A percentile compares a stretch with the other conserved stretches of the same genome.
These are phyloP conservation scores for Sandelia bainsii DNA, from an alignment of 2,797 vertebrate genomes.

Conservation along the genomic window DNA sequence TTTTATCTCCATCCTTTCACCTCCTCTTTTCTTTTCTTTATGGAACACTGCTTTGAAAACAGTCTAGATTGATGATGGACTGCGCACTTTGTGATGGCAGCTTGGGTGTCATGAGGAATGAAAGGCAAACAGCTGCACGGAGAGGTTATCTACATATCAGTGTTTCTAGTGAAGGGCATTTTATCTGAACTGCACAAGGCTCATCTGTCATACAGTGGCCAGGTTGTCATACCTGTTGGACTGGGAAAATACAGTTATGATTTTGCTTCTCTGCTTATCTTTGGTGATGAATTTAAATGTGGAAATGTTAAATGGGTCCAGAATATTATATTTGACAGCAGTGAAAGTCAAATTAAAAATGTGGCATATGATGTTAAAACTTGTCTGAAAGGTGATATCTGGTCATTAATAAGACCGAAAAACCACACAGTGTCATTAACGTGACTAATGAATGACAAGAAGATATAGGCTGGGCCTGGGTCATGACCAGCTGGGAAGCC, in stretches of 20 bases:
- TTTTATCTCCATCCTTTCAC: slow-evolving; percentile 47
- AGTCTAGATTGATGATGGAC: slow-evolving; percentile 65
- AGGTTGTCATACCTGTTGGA: slow-evolving; percentile 22
- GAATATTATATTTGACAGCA: background rate
- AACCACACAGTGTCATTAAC: slow-evolving; percentile 31
- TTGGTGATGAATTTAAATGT: slow-evolving; percentile 6
- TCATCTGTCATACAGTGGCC: slow-evolving; percentile 53
- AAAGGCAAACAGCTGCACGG: slow-evolving; percentile 43
- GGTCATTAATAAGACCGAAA: slow-evolving; percentile 40
- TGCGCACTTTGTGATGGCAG: slow-evolving; percentile 54
- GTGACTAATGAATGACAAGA: slow-evolving; percentile 41
- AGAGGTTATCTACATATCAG: slow-evolving; percentile 59
- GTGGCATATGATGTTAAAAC: background rate
- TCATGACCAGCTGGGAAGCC: slow-evolving; percentile 10
- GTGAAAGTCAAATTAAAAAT: slow-evolving; percentile 12
- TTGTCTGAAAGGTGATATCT: slow-evolving; percentile 43
- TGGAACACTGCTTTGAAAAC: slow-evolving; percentile 73
- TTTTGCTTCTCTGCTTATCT: slow-evolving; percentile 3
- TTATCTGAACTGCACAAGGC: slow-evolving; percentile 35
- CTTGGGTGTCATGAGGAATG: slow-evolving; percentile 50
- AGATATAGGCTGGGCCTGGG: slow-evolving; percentile 38
- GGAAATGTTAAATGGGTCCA: background rate
- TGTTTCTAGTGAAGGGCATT: slow-evolving; percentile 51
- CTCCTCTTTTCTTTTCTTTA: slow-evolving; percentile 37
- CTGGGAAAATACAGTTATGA: background rate